A percentile compares a stretch with the other conserved stretches of the same genome.
Evolutionary conservation across 2,113 vertebrate species (phyloP).

Genomic region (Labeo catla): DNA sequence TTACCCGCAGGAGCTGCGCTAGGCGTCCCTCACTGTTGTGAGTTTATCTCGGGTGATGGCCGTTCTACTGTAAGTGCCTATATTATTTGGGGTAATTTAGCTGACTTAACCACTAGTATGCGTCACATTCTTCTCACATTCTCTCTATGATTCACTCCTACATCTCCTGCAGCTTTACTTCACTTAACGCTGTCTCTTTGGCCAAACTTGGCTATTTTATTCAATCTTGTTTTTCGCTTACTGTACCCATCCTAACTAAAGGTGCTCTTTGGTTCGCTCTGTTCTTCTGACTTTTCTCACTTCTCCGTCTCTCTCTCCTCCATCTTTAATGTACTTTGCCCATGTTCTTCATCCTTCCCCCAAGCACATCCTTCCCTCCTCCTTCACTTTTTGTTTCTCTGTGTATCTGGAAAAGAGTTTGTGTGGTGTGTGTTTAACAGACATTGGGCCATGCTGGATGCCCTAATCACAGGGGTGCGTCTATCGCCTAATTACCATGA

Average conservation of each 20-base stretch:
- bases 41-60: slow-evolving; percentile 5
- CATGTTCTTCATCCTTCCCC: slow-evolving; percentile 1
- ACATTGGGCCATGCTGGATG: slow-evolving; percentile 44
- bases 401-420: slow-evolving; percentile 13
- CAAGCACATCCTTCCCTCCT: neutral
- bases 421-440: slow-evolving; percentile 48
- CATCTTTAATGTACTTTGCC: neutral
- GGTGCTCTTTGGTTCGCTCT: neutral
- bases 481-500: slow-evolving; percentile 61
- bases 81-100: slow-evolving; percentile 1
- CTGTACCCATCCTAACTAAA: neutral
- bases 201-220: neutral
- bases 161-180: neutral
- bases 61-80: neutral
- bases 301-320: slow-evolving; percentile 4
- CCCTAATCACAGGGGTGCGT: slow-evolving; percentile 58
- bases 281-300: neutral
- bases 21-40: neutral
- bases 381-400: neutral
- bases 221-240: neutral
- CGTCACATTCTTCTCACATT: neutral
- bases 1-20: slow-evolving; percentile 2
- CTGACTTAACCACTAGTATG: neutral
- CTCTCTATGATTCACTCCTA: neutral
- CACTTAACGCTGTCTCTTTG: neutral